Base-by-base conservation (phyloP, 2,888 invertebrate genomes). In the Lasioglossum vierecki region DNA sequence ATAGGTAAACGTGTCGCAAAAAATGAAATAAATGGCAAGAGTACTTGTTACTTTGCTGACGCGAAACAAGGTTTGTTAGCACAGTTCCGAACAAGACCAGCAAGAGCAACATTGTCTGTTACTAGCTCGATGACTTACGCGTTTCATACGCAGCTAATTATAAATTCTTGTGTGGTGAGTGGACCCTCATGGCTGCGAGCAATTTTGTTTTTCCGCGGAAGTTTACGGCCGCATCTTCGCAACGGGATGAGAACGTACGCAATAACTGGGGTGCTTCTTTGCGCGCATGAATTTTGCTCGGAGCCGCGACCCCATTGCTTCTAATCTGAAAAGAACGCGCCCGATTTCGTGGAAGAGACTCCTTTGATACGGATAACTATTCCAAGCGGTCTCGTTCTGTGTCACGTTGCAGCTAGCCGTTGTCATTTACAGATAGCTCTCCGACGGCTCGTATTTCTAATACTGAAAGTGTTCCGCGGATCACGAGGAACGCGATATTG, bases 181-280 rank as follows among this genome's bases (percentile, higher is more conserved):
- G 60, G 60, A 6, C 72, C 22, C 9, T 18, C 15, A 26, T 18
- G 30, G 75, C 46, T 15, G 8, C 70, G 3, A 6, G 63, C 41
- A 77, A 85, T 86, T 71, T 77, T 82, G 79, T 86, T 86, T 86
- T 78, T 74, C 79, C 26, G 68, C 49, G 49, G 4, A 30, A 68
- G 73, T 86, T 86, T 85, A 85, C 78, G 85, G 70, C 60, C 46
- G 39, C 78, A 79, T 85, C 81, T 86, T 78, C 39, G 41, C 41
- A 76, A 18, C 72, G 49, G 46, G 49, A 73, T 30, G 60, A 73
- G 44, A 44, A 35, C 49, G 30, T 35, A 35, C 70, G 49, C 70
- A 35, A 57, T 30, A 83, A 68, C 9, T 53, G 71, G 63, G 63
- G 63, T 77, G 66, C 35, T 57, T 75, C 66, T 78, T 66, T 41